Base-by-base conservation (phyloP, 2,888 invertebrate species). In the Hofmannophila pseudospretella region DNA sequence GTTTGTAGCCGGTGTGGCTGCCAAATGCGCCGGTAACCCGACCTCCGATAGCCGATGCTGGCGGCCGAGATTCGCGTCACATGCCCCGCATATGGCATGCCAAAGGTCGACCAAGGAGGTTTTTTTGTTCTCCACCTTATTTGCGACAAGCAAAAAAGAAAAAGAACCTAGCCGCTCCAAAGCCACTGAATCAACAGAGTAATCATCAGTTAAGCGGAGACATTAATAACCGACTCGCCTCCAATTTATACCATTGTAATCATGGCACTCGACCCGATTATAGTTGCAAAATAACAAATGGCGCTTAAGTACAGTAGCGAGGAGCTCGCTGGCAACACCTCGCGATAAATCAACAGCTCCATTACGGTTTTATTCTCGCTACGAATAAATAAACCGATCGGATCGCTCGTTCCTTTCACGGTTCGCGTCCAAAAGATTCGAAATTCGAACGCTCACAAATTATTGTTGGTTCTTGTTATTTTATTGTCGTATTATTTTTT, bases 371-470 rank as follows among this genome's bases (percentile, higher is more conserved):
- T 67, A 70, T 73, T 74, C 67, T 71, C 67, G 70, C 70, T 76
- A 75, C 71, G 51, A 67, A 72, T 72, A 72, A 74, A 69, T 71
- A 67, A 65, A 65, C 64, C 53, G 55, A 52, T 44, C 41, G 43
- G 42, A 43, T 35, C 54, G 58, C 58, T 58, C 59, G 65, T 72
- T 67, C 72, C 71, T 78, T 80, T 75, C 77, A 79, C 76, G 76
- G 74, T 67, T 61, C 63, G 58, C 60, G 47, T 48, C 42, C 37
- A 38, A 41, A 53, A 53, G 49, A 43, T 47, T 51, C 49, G 54
- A 58, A 73, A 70, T 67, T 75, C 70, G 76, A 79, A 72, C 78
- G 75, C 67, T 79, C 79, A 80, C 78, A 84, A 85, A 81, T 84
- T 80, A 78, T 79, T 77, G 74, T 76, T 71, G 66, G 71, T 68